These are phyloP conservation scores for Arrhopalites spinosus DNA, from an alignment of 2,888 invertebrate species.

Conservation along the genomic window DNA sequence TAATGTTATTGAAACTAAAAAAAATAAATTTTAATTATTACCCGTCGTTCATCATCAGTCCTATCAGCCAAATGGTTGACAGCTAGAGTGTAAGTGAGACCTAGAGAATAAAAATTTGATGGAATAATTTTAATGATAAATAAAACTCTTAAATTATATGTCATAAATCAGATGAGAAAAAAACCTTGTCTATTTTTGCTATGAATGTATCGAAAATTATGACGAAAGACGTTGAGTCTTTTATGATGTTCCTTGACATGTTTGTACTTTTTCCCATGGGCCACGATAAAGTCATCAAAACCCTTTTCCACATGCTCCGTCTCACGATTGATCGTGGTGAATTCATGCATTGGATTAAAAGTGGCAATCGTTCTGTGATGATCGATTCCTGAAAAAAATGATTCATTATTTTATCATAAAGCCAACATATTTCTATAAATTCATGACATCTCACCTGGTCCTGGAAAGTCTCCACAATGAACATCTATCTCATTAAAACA, in stretches of 20 bases:
- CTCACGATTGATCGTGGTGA: conserved; percentile 67
- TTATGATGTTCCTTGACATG: conserved; percentile 69
- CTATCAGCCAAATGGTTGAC: conserved; percentile 89
- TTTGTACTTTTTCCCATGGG: conserved; percentile 73
- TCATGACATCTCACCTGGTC: too few relatives aligned
- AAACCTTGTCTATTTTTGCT: conserved; percentile 77
- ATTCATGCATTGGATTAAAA: conserved; percentile 94
- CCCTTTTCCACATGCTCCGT: conserved; percentile 74
- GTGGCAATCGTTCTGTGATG: conserved; percentile 69
- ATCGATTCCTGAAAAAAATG: conserved; percentile 69
- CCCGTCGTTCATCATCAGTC: conserved; percentile 69
- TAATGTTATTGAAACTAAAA: too few relatives aligned
- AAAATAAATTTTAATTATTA: too few relatives aligned
- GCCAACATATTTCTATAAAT: too few relatives aligned
- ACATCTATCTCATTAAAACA: conserved; percentile 65
- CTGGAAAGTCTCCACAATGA: conserved; percentile 80
- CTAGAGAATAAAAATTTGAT: too few relatives aligned
- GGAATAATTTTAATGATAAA: too few relatives aligned
- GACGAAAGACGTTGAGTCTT: conserved; percentile 79
- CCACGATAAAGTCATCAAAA: conserved; percentile 75
- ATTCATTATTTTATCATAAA: too few relatives aligned
- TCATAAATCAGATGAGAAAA: too few relatives aligned
- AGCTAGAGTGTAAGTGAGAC: conserved; percentile 72
- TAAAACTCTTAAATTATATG: too few relatives aligned
- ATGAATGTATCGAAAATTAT: conserved; percentile 79